phyloP scores from a whole-genome alignment of 2,888 invertebrate species.

The Protonemura montana region DNA sequence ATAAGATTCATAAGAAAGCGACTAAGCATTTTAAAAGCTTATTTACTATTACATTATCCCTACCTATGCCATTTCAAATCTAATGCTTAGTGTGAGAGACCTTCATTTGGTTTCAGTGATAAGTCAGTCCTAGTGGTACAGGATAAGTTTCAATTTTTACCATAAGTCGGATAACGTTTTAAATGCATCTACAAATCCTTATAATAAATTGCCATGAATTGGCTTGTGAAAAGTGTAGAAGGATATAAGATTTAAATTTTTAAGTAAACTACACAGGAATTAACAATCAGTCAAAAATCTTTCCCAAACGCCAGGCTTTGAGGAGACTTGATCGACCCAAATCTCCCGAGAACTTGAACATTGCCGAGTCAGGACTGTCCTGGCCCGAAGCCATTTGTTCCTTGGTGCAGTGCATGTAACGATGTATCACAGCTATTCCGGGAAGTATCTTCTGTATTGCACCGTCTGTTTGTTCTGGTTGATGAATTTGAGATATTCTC shows the following conservation, averaged over 20 bases:
- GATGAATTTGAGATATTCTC: neutral
- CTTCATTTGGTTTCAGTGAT: too few species aligned
- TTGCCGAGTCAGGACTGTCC: constrained; percentile 42
- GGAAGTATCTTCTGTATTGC: constrained; percentile 48
- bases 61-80: too few species aligned
- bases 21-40: too few species aligned
- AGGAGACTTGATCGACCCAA: constrained; percentile 45
- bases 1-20: neutral
- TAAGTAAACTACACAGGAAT: neutral
- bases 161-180: neutral
- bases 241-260: neutral
- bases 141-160: neutral
- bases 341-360: constrained; percentile 48
- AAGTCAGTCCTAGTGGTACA: too few species aligned
- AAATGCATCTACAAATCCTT: neutral
- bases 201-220: constrained; percentile 10
- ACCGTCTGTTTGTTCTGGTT: constrained; percentile 14
- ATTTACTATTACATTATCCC: too few species aligned
- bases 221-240: neutral
- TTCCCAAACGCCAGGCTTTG: constrained; percentile 44
- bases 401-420: constrained; percentile 43
- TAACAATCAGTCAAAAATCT: constrained; percentile 37
- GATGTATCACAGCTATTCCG: constrained; percentile 49
- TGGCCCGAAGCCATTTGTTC: constrained; percentile 25
- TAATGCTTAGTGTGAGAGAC: too few species aligned